These are phyloP conservation scores for Sycophaga agraensis DNA, from an alignment of 1,140 invertebrate species.

Conservation along the genomic window DNA sequence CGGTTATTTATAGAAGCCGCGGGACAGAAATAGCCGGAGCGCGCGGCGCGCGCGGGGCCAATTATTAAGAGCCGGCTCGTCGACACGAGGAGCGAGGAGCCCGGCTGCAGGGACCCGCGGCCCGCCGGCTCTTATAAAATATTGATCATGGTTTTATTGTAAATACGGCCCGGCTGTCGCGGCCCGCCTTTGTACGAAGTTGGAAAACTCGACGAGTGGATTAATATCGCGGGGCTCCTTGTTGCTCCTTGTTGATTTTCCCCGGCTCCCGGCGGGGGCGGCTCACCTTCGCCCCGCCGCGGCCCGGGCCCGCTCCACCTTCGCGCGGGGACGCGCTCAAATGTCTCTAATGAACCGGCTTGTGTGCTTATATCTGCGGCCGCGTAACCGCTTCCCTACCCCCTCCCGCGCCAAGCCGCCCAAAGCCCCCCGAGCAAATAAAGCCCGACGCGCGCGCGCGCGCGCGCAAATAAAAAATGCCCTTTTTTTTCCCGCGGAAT, in stretches of 20 bases:
- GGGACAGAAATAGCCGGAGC: no score
- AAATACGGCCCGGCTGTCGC: slow-evolving; percentile 45
- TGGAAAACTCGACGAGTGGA: slow-evolving; percentile 61
- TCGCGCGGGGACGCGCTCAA: slow-evolving; percentile 47
- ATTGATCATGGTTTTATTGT: slow-evolving; percentile 58
- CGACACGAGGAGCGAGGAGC: no score
- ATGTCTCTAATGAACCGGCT: slow-evolving; percentile 59
- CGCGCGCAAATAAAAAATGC: slow-evolving; percentile 48
- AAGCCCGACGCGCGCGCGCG: no score
- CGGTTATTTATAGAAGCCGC: no score
- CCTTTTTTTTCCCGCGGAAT: slow-evolving; percentile 19
- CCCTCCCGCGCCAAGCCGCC: slow-evolving; percentile 32
- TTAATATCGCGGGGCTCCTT: slow-evolving; percentile 59
- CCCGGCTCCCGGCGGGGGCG: slow-evolving; percentile 49
- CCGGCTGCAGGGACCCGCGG: neutral
- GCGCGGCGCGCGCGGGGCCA: neutral
- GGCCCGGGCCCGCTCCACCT: slow-evolving; percentile 7
- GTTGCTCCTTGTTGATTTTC: slow-evolving; percentile 60
- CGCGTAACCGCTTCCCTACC: slow-evolving; percentile 39
- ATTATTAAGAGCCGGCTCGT: neutral
- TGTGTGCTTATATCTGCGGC: slow-evolving; percentile 52
- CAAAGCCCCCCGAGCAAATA: slow-evolving; percentile 39
- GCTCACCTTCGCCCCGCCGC: slow-evolving; percentile 15
- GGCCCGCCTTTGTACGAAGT: slow-evolving; percentile 55
- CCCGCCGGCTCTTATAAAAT: slow-evolving; percentile 47